Evolutionary conservation across 2,888 invertebrate species (phyloP).

Genomic region (Trichopria drosophilae): DNA sequence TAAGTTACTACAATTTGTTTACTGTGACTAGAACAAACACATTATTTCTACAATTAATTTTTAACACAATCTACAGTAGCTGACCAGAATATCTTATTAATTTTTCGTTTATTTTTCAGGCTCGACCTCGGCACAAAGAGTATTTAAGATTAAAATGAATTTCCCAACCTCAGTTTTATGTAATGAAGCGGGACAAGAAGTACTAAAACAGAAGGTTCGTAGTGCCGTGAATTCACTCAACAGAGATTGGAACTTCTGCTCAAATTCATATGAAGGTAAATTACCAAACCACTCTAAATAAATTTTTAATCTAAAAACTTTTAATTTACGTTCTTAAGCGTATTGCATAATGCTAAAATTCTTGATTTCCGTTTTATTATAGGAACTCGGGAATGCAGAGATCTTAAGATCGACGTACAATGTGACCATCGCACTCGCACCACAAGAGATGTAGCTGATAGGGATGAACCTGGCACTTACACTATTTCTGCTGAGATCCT

Average conservation of each 20-base stretch:
- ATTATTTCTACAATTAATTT: background rate
- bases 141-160: constrained; percentile 89
- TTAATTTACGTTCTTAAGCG: background rate
- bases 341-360: constrained; percentile 2
- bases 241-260: constrained; percentile 96
- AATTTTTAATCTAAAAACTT: background rate
- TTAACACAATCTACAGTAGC: background rate
- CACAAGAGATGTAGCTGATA: constrained; percentile 59
- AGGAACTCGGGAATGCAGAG: constrained; percentile 84
- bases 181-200: constrained; percentile 92
- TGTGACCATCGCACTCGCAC: constrained; percentile 76
- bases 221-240: constrained; percentile 88
- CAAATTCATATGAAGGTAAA: constrained; percentile 81
- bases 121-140: constrained; percentile 88
- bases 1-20: too few relatives aligned
- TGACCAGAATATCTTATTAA: background rate
- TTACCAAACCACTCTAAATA: too few relatives aligned
- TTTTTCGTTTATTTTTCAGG: constrained; percentile 60
- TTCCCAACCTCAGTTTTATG: constrained; percentile 97
- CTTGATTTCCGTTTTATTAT: constrained; percentile 5
- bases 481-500: constrained; percentile 80
- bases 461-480: constrained; percentile 78
- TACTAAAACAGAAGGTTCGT: constrained; percentile 84
- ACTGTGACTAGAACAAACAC: too few relatives aligned
- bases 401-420: constrained; percentile 86